Base-by-base conservation (phyloP, 1,140 invertebrate species). In the Holcopasites calliopsidis region DNA sequence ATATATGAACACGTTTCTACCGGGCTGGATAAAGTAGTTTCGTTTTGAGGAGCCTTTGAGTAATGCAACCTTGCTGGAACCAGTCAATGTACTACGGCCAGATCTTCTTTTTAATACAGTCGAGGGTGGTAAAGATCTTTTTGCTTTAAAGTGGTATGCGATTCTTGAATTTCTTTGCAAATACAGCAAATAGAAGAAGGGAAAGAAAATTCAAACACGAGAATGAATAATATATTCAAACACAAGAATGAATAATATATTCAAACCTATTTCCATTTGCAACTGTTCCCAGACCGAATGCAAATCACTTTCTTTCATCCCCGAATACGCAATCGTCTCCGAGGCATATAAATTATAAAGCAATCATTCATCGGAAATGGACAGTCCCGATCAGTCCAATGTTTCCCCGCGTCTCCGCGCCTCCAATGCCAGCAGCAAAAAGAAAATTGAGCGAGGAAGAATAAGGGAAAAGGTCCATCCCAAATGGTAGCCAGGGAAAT, bases 401-500 rank as follows among this genome's bases (percentile, higher is more conserved):
- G 18, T 33, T 40, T 28, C 18, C 33, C 11, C 21, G 11, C 2
- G 21, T 61, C 16, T 42, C 16, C 16, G 10, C 23, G 18, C 26
- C 26, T 70, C 49, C n/a, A 62, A 50, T 52, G 31, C 38, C 57
- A 13, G 0, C 26, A 1, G 18, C 16, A 2, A 10, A 38, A 72
- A 49, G 33, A 31, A 33, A 62, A 55, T 61, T n/a, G 31, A 62
- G 28, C 8, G n/a, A n/a, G 26, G 58, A 40, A 71, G 21, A 62
- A 49, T 52, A 57, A 52, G 26, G 23, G n/a, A 3, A 18, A 26
- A 44, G 60, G 42, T n/a, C n/a, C n/a, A n/a, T n/a, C n/a, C n/a
- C n/a, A n/a, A n/a, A n/a, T n/a, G n/a, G n/a, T 28, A 50, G n/a
- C 68, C 61, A 85, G 76, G 75, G 77, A 87, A 88, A 88, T 88